Percentiles rank a stretch among this genome's conserved stretches.
Conservation (phyloP, 1,140 invertebrate species). For the Eubasilissa regina region DNA sequence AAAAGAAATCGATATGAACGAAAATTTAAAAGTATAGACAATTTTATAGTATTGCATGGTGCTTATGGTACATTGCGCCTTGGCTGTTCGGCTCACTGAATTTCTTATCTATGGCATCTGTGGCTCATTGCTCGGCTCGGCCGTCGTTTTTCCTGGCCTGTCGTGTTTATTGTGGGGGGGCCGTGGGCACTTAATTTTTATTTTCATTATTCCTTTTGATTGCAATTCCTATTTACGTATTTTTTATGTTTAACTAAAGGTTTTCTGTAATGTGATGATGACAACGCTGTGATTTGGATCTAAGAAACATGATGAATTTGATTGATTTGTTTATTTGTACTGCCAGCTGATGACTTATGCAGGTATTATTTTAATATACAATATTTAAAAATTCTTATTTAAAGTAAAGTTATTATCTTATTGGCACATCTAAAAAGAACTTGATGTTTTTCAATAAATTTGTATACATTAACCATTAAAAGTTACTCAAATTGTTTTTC, state of each 20-base stretch:
- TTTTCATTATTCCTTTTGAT: conserved; percentile 18
- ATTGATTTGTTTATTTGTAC: conserved; percentile 33
- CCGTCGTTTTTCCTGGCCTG: not conserved
- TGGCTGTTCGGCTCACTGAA: no score
- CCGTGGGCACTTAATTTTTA: conserved; percentile 31
- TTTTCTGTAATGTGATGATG: not conserved
- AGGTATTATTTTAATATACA: conserved; percentile 4
- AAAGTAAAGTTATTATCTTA: no score
- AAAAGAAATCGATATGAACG: no score
- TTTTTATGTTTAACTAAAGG: conserved; percentile 9
- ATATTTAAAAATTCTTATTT: no score
- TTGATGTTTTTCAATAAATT: no score
- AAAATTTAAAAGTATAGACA: no score
- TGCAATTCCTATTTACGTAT: conserved; percentile 26
- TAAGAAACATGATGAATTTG: conserved; percentile 37
- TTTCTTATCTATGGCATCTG: no score
- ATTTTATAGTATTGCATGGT: no score
- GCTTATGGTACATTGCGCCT: no score
- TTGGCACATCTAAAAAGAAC: no score
- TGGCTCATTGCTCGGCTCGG: not conserved
- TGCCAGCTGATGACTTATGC: conserved; percentile 41
- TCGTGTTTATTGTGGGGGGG: conserved; percentile 19
- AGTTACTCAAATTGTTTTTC: no score
- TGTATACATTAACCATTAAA: no score
- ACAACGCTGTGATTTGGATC: not conserved